phyloP scores from a whole-genome alignment of 2,797 vertebrate genomes.

The Perdix hodgsoniae region DNA sequence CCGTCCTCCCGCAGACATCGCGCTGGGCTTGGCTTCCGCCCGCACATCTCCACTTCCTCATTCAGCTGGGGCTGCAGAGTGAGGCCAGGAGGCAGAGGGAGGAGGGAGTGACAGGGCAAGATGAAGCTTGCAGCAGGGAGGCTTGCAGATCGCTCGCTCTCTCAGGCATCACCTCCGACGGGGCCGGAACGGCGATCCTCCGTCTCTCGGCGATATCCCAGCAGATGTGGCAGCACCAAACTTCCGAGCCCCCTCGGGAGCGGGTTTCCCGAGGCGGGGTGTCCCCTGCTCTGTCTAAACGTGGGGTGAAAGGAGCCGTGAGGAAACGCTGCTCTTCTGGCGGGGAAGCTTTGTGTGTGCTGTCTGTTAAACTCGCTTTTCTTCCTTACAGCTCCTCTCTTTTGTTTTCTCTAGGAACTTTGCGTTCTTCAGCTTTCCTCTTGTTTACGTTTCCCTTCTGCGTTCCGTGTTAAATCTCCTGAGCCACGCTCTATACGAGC shows the following conservation, averaged over 20 bases:
- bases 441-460: neutral
- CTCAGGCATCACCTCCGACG: constrained; percentile 11
- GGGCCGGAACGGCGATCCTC: neutral
- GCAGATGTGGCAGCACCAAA: neutral
- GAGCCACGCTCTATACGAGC: neutral
- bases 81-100: constrained; percentile 38
- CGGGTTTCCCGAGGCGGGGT: neutral
- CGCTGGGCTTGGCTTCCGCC: constrained; percentile 77
- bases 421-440: neutral
- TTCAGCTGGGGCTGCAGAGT: constrained; percentile 27
- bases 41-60: constrained; percentile 77
- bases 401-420: neutral
- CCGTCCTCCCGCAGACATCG: constrained; percentile 65
- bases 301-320: neutral
- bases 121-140: constrained; percentile 60
- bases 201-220: neutral
- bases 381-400: neutral
- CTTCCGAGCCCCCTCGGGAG: neutral
- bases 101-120: constrained; percentile 50
- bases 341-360: neutral
- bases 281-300: neutral
- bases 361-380: neutral
- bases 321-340: neutral
- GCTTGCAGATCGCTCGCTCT: constrained; percentile 31
- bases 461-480: neutral